Conservation (phyloP, 2,797 vertebrate genomes). For the Amblyraja radiata region DNA sequence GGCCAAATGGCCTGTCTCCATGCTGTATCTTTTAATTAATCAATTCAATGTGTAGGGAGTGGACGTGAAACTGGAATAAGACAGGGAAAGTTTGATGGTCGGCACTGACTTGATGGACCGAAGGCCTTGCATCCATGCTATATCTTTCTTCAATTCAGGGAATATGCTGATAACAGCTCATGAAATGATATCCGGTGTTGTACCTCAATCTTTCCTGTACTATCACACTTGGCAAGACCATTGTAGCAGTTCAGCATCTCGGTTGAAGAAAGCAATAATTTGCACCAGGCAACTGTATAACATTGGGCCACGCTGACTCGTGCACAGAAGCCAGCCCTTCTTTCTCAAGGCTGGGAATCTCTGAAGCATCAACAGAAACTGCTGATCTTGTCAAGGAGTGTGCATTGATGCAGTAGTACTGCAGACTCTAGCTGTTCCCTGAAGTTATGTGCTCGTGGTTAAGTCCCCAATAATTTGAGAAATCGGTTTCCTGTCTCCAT, state of each 20-base stretch:
- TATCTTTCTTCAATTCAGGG: no score
- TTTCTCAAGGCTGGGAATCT: not conserved
- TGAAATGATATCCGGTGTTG: no score
- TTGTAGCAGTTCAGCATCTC: not conserved
- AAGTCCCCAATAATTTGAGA: constrained; percentile 2
- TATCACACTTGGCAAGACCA: not conserved
- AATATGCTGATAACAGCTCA: no score
- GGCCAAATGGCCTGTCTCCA: no score
- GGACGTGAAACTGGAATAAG: no score
- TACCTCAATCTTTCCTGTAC: no score
- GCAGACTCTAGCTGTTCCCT: not conserved
- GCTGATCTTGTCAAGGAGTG: not conserved
- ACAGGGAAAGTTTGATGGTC: no score
- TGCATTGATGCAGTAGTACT: not conserved
- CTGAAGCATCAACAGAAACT: not conserved
- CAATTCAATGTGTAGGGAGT: no score
- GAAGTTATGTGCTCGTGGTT: not conserved
- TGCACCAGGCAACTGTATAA: no score
- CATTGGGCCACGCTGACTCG: not conserved
- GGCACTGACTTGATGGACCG: no score
- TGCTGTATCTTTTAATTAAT: no score
- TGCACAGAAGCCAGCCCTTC: not conserved
- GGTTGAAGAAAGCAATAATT: not conserved
- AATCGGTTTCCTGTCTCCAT: not conserved
- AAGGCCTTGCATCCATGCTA: no score